Evolutionary conservation across 2,888 invertebrate genomes (phyloP).

Genomic region (Perizoma flavofasciatum): DNA sequence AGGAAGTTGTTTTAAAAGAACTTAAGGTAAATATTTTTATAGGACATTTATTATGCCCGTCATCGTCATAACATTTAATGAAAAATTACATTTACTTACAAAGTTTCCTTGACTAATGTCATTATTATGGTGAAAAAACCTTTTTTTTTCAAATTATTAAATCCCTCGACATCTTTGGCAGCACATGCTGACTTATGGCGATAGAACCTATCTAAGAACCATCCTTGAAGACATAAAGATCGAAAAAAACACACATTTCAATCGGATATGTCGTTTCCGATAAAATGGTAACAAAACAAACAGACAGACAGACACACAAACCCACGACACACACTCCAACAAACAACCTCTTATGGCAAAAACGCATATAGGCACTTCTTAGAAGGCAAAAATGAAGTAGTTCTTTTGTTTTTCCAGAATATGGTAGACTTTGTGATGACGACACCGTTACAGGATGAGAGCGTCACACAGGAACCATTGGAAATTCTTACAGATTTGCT

Average conservation of each 20-base stretch:
- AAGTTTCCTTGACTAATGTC: conserved; percentile 8
- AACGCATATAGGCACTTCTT: no score
- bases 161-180: no score
- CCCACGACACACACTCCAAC: no score
- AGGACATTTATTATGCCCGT: background rate
- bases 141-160: background rate
- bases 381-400: background rate
- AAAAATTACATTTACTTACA: conserved; percentile 4
- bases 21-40: conserved; percentile 83
- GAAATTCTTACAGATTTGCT: conserved; percentile 89
- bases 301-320: no score
- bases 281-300: no score
- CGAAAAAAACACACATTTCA: no score
- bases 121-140: no score
- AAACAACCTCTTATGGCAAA: no score
- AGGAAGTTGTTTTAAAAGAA: conserved; percentile 90
- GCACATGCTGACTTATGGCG: no score
- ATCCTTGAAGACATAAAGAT: no score
- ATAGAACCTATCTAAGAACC: no score
- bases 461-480: conserved; percentile 88
- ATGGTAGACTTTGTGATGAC: conserved; percentile 90
- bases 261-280: no score
- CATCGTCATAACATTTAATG: conserved; percentile 6
- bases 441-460: conserved; percentile 90
- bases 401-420: conserved; percentile 75